Evolutionary conservation across 1,140 invertebrate species (phyloP).

Genomic region (Drosophila pseudoobscura): DNA sequence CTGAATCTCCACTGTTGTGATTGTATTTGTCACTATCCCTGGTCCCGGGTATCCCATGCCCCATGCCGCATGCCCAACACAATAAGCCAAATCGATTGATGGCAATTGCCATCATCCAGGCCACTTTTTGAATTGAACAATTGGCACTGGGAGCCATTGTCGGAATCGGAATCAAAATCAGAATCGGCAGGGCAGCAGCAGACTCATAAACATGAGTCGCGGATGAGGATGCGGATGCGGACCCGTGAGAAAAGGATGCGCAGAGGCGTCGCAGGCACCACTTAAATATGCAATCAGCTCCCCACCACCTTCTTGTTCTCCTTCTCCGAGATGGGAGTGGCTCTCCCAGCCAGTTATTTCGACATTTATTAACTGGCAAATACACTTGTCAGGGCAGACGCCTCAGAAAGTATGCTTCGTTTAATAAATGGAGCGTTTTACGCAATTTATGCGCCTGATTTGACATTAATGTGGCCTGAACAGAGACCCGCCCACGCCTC

Average conservation of each 20-base stretch:
- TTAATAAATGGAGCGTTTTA: slow-evolving; percentile 81
- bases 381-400: slow-evolving; percentile 68
- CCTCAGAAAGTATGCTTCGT: slow-evolving; percentile 60
- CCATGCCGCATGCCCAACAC: background rate
- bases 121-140: slow-evolving; percentile 54
- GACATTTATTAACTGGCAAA: slow-evolving; percentile 74
- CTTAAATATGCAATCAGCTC: slow-evolving; percentile 51
- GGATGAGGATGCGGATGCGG: too few species aligned
- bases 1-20: slow-evolving; percentile 53
- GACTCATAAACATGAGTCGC: too few species aligned
- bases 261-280: slow-evolving; percentile 39
- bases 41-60: background rate
- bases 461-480: slow-evolving; percentile 82
- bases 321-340: slow-evolving; percentile 3
- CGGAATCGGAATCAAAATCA: slow-evolving; percentile 17
- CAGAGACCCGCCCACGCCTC: slow-evolving; percentile 52
- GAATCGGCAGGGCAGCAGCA: slow-evolving; percentile 3
- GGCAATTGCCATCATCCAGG: slow-evolving; percentile 47
- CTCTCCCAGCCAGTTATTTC: slow-evolving; percentile 15
- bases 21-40: slow-evolving; percentile 53
- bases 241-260: slow-evolving; percentile 29
- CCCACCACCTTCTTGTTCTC: background rate
- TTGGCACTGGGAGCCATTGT: slow-evolving; percentile 42
- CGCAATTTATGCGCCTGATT: slow-evolving; percentile 82
- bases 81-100: slow-evolving; percentile 73